Conservation (phyloP, 2,888 invertebrate species). For the Lasiommata megera region DNA sequence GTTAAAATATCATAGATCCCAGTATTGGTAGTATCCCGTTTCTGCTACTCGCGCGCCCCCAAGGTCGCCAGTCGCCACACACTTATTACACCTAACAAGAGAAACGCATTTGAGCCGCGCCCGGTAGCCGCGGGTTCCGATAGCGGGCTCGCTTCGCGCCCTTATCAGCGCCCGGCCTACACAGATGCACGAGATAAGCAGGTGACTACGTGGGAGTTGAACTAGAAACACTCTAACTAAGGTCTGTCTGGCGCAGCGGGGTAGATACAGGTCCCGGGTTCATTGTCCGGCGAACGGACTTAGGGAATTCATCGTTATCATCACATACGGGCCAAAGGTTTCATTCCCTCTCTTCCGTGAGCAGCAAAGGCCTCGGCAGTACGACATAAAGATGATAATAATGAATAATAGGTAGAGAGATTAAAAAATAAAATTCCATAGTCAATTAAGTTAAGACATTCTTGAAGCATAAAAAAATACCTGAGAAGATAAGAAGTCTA, state of each 20-base stretch:
- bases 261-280: not conserved
- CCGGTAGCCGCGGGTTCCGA: conserved; percentile 55
- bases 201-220: conserved; percentile 50
- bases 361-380: no score
- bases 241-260: not conserved
- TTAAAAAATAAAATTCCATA: no score
- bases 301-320: no score
- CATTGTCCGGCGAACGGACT: not conserved
- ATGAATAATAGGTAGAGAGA: no score
- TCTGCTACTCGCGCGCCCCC: conserved; percentile 31
- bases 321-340: no score
- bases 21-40: conserved; percentile 35
- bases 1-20: conserved; percentile 21
- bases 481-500: no score
- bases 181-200: conserved; percentile 63
- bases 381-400: no score
- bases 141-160: conserved; percentile 51
- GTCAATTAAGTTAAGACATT: no score
- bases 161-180: conserved; percentile 51
- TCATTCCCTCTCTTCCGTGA: no score
- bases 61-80: conserved; percentile 42
- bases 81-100: conserved; percentile 70
- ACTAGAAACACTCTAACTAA: conserved; percentile 20
- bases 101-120: conserved; percentile 70
- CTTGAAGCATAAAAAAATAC: no score